Base-by-base conservation (phyloP, 2,113 vertebrate genomes). In the Daphoenositta chrysoptera region DNA sequence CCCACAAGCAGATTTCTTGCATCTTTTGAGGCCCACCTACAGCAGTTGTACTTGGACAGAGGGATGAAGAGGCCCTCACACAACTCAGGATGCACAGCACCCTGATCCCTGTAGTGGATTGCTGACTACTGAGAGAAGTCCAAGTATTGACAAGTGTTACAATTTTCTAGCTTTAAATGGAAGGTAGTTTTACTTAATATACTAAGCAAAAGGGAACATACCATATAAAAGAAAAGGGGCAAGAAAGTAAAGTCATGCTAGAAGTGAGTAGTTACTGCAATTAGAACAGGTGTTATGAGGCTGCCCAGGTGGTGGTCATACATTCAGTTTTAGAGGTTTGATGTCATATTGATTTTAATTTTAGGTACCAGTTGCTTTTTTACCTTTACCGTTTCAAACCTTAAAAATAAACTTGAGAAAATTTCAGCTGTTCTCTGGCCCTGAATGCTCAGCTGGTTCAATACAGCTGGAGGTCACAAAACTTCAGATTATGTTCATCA, bases 11-110 rank as follows among this genome's bases (percentile, higher is more conserved):
- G 75, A 76, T 92, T 94, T 78, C 71, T 89, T 89, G 35, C 64
- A 63, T 91, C 78, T 68, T 76, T 89, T 45, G 82, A 87, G 68
- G 73, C 95, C 92, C 79, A 85, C 93, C 89, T 93, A 91, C 76
- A 68, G 61, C 45, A 75, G 61, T 35, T 77, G 35, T 61, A 69
- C 56, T 94, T 42, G 63, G 92, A 90, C 60, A 57, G 33, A 21
- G 24, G 37, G 73, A 20, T 10, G 39, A 51, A 72, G 51, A 70
- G 72, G 44, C 87, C 76, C 24, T 85, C 76, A 65, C 83, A 10
- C 24, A 48, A 45, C 47, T 71, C 21, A 0, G 6, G 40, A 91
- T 81, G 18, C 37, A 30, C 5, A 54, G n/a, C 28, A 31, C 66
- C 71, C 33, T n/a, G 20, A 20, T 83, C 50, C 57, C 73, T 70